Conservation (phyloP, 1,140 invertebrate species). For the Coenobita brevimanus region DNA sequence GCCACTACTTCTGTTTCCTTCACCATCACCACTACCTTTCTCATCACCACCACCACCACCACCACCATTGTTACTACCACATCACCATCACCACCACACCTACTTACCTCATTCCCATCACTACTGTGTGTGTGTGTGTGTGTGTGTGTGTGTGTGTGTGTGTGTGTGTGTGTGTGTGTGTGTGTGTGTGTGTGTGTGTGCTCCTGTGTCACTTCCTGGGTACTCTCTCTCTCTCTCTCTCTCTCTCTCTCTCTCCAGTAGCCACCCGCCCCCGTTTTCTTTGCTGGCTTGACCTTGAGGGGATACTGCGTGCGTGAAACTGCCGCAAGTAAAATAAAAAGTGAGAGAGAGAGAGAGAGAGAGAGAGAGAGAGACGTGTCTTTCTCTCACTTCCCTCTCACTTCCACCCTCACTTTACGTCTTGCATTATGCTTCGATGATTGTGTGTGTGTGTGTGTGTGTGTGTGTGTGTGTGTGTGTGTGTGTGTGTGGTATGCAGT, state of each 20-base stretch:
- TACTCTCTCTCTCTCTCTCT: not conserved
- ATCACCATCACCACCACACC: not conserved
- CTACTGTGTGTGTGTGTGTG: not conserved
- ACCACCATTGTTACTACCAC: no score
- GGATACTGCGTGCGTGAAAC: no score
- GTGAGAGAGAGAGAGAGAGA: not conserved
- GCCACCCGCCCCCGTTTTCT: no score
- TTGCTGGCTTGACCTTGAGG: no score
- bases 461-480: slow-evolving; percentile 26
- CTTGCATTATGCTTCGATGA: no score
- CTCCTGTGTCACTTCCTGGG: not conserved
- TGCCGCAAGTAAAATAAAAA: no score
- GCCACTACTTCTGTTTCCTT: not conserved
- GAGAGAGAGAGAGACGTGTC: no score
- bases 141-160: slow-evolving; percentile 32
- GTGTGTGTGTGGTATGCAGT: not conserved
- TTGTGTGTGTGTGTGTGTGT: slow-evolving; percentile 14
- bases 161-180: slow-evolving; percentile 26
- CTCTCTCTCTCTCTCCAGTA: not conserved
- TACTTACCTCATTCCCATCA: not conserved
- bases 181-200: slow-evolving; percentile 30
- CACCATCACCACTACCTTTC: not conserved
- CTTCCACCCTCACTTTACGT: no score
- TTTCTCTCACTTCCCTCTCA: no score
- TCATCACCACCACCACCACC: no score